phyloP scores from a whole-genome alignment of 2,888 invertebrate genomes.

The Apodemia duryi region DNA sequence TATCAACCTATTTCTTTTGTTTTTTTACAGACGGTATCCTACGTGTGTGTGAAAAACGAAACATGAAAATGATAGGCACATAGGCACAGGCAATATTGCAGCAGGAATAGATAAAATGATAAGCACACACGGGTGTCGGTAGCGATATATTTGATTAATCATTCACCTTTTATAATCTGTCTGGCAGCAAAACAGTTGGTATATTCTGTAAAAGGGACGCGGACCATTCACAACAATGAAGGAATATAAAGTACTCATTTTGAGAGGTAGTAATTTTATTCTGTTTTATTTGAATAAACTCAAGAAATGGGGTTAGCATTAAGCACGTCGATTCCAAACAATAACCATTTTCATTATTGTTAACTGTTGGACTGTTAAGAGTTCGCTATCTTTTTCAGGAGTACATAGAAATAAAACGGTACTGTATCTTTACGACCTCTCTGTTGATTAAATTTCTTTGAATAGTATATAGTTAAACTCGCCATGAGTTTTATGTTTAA shows the following conservation, averaged over 20 bases:
- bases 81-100: too few species aligned
- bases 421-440: conserved; percentile 7
- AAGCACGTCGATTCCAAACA: conserved; percentile 3
- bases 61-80: too few species aligned
- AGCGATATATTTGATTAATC: too few species aligned
- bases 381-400: not conserved
- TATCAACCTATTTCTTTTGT: too few species aligned
- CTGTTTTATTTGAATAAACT: conserved; percentile 6
- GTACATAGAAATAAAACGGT: conserved; percentile 10
- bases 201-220: too few species aligned
- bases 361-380: not conserved
- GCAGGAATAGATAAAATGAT: too few species aligned
- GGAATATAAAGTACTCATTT: not conserved
- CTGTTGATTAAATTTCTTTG: conserved; percentile 11
- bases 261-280: not conserved
- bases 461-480: not conserved
- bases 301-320: not conserved
- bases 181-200: too few species aligned
- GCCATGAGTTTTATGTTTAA: not conserved
- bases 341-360: conserved; percentile 15
- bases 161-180: too few species aligned
- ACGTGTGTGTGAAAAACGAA: too few species aligned
- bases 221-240: not conserved
- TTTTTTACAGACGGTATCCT: too few species aligned
- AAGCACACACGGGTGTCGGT: too few species aligned